Conservation (phyloP, 1,140 invertebrate species). For the Mizuhopecten yessoensis region DNA sequence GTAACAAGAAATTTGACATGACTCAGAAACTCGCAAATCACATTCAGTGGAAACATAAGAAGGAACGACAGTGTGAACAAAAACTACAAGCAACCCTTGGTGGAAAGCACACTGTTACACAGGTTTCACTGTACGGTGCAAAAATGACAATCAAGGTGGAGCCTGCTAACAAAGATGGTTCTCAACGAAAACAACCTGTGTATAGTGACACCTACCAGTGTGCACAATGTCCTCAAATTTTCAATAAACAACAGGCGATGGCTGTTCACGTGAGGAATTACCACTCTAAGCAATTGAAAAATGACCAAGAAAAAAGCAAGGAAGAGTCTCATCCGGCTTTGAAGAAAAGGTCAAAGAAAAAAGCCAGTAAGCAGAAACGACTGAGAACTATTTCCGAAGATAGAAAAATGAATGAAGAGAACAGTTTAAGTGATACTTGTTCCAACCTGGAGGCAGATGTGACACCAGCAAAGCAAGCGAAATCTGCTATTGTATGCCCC, state of each 20-base stretch:
- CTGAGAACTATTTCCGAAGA: background rate
- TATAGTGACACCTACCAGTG: slow-evolving; percentile 26
- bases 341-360: background rate
- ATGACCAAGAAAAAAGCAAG: background rate
- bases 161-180: background rate
- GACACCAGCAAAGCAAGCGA: background rate
- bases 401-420: background rate
- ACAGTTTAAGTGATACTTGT: background rate
- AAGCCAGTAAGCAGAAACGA: background rate
- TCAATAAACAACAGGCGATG: slow-evolving; percentile 51
- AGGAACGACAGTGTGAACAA: background rate
- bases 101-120: background rate
- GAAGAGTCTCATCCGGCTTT: background rate
- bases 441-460: slow-evolving; percentile 8
- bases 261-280: slow-evolving; percentile 52
- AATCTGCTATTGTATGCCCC: background rate
- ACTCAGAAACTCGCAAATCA: slow-evolving; percentile 35
- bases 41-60: slow-evolving; percentile 17
- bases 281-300: slow-evolving; percentile 13
- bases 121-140: background rate
- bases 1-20: slow-evolving; percentile 46
- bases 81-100: background rate
- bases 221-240: slow-evolving; percentile 42
- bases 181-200: background rate
- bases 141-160: slow-evolving; percentile 5